These are phyloP conservation scores for Ischnus inquisitorius DNA, from an alignment of 2,888 invertebrate genomes.

Conservation along the genomic window DNA sequence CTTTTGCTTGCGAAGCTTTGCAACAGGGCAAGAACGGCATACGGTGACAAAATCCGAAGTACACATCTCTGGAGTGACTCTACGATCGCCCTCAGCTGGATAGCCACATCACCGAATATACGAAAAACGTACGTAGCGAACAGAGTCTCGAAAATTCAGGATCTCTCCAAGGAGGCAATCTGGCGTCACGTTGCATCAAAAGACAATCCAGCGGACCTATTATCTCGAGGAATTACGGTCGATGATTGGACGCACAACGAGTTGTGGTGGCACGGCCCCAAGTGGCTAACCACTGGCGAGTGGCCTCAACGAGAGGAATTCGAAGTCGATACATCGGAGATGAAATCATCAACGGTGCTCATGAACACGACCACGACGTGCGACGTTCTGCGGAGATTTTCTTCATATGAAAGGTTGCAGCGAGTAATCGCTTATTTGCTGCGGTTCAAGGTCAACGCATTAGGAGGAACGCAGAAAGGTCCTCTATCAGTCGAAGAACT, in stretches of 20 bases:
- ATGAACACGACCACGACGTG: background rate
- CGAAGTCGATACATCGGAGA: conserved; percentile 18
- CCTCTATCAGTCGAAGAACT: conserved; percentile 52
- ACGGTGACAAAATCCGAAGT: conserved; percentile 26
- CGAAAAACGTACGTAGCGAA: conserved; percentile 61
- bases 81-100: conserved; percentile 69
- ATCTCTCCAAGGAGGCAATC: background rate
- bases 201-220: conserved; percentile 60
- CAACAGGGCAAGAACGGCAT: background rate
- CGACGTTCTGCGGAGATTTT: conserved; percentile 28
- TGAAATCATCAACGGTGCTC: conserved; percentile 5
- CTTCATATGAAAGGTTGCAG: conserved; percentile 40
- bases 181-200: conserved; percentile 52
- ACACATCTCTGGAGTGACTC: conserved; percentile 66
- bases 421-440: conserved; percentile 46
- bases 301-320: conserved; percentile 16
- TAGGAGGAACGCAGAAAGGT: background rate
- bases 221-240: conserved; percentile 45
- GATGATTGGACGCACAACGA: conserved; percentile 3
- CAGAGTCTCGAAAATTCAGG: conserved; percentile 59
- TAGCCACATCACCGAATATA: conserved; percentile 52
- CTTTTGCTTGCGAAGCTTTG: conserved; percentile 42
- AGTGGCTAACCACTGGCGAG: conserved; percentile 46
- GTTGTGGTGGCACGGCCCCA: conserved; percentile 59
- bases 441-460: conserved; percentile 12